phyloP scores from a whole-genome alignment of 2,113 vertebrate genomes.

The Pelvicachromis taeniatus region DNA sequence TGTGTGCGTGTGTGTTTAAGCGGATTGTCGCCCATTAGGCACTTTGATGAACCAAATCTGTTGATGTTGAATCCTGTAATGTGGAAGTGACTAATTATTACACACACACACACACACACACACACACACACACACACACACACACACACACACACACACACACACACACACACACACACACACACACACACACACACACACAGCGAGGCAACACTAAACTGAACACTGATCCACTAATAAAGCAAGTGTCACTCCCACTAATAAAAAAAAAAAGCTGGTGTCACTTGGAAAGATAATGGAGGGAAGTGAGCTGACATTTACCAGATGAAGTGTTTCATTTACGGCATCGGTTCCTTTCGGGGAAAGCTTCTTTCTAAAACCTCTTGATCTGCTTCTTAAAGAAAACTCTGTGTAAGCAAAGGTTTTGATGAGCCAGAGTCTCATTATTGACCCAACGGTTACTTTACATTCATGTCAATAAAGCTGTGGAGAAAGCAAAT shows the following conservation, averaged over 20 bases:
- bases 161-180: background rate
- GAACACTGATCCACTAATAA: background rate
- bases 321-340: background rate
- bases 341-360: background rate
- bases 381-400: background rate
- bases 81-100: conserved; percentile 28
- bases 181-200: background rate
- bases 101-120: background rate
- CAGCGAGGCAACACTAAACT: background rate
- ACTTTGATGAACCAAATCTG: conserved; percentile 42
- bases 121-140: background rate
- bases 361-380: background rate
- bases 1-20: conserved; percentile 24
- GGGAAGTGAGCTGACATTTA: background rate
- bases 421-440: background rate
- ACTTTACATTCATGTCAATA: background rate
- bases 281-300: background rate
- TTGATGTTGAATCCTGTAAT: background rate
- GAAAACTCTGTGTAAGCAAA: background rate
- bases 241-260: background rate
- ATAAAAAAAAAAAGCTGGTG: background rate
- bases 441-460: background rate
- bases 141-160: background rate
- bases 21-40: conserved; percentile 57
- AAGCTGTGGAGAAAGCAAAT: background rate